phyloP scores from a whole-genome alignment of 2,888 invertebrate genomes.

The Ganaspis brasiliensis region DNA sequence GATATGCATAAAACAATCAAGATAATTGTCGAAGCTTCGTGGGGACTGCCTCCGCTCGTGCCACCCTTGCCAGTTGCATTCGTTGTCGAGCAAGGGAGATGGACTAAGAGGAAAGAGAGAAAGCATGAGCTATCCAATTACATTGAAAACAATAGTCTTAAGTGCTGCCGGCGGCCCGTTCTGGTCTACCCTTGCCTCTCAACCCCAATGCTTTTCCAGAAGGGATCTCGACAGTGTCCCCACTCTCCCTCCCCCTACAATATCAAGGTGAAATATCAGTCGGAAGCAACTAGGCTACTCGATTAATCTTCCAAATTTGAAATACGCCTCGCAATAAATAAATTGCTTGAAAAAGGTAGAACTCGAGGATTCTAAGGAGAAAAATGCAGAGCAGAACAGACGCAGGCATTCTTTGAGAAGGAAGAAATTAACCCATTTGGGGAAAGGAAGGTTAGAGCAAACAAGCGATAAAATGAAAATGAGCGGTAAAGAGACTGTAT shows the following conservation, averaged over 20 bases:
- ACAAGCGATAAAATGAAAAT: slow-evolving; percentile 80
- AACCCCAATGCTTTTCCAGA: slow-evolving; percentile 65
- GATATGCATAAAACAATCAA: slow-evolving; percentile 81
- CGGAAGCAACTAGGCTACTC: slow-evolving; percentile 3
- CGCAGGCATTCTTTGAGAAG: slow-evolving; percentile 49
- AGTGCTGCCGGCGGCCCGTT: slow-evolving; percentile 79
- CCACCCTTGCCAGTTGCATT: slow-evolving; percentile 45
- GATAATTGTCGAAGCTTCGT: slow-evolving; percentile 80
- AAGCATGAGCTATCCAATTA: slow-evolving; percentile 80
- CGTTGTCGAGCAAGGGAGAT: slow-evolving; percentile 48
- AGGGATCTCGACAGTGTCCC: slow-evolving; percentile 64
- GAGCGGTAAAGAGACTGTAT: slow-evolving; percentile 81
- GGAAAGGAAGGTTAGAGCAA: slow-evolving; percentile 70
- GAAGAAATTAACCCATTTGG: slow-evolving; percentile 72
- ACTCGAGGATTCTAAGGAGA: too few species aligned
- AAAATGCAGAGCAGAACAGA: too few species aligned
- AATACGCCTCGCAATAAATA: too few species aligned
- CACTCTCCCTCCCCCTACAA: slow-evolving; percentile 62
- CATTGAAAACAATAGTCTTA: slow-evolving; percentile 82
- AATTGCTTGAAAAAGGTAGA: too few species aligned
- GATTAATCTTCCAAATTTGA: neutral
- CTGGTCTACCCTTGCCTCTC: slow-evolving; percentile 63
- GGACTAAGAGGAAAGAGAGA: slow-evolving; percentile 46
- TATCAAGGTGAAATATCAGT: slow-evolving; percentile 33
- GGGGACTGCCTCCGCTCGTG: slow-evolving; percentile 63